Conservation (phyloP, 2,888 invertebrate species). For the Drosophila silvestris region DNA sequence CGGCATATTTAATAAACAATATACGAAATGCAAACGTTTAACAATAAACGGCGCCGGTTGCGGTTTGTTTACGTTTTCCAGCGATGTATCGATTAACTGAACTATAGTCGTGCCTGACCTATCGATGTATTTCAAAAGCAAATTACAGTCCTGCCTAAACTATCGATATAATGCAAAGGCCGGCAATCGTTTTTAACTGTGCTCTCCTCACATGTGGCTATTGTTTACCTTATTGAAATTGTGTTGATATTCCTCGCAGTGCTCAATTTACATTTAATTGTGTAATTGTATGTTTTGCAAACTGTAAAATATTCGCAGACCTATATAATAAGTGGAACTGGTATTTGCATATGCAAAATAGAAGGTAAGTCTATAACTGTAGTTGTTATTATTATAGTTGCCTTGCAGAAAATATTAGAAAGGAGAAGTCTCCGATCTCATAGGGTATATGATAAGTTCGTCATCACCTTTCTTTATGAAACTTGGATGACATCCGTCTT, state of each 20-base stretch:
- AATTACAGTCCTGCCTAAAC: neutral
- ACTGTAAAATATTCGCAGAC: neutral
- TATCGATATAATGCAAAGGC: slow-evolving; percentile 28
- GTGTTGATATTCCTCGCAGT: slow-evolving; percentile 7
- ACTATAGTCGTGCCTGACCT: neutral
- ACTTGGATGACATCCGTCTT: neutral
- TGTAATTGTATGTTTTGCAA: neutral
- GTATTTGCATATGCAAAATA: neutral
- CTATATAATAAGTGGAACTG: neutral
- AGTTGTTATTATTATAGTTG: neutral
- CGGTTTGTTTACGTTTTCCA: slow-evolving; percentile 69
- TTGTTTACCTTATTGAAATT: slow-evolving; percentile 15
- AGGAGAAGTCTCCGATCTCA: neutral
- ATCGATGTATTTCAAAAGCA: slow-evolving; percentile 25
- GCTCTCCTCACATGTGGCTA: slow-evolving; percentile 28
- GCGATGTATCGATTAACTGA: slow-evolving; percentile 33
- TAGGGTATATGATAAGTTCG: neutral
- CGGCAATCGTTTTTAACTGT: slow-evolving; percentile 28
- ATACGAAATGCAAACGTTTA: slow-evolving; percentile 34
- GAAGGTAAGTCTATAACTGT: slow-evolving; percentile 13
- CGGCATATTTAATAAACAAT: slow-evolving; percentile 88
- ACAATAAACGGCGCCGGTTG: slow-evolving; percentile 38
- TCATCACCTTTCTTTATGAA: neutral
- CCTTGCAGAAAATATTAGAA: neutral
- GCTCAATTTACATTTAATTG: neutral